Evolutionary conservation across 2,113 vertebrate species (phyloP), one percentile per base, ranked within the genome.

Genomic region (Hyperopisus bebe): DNA sequence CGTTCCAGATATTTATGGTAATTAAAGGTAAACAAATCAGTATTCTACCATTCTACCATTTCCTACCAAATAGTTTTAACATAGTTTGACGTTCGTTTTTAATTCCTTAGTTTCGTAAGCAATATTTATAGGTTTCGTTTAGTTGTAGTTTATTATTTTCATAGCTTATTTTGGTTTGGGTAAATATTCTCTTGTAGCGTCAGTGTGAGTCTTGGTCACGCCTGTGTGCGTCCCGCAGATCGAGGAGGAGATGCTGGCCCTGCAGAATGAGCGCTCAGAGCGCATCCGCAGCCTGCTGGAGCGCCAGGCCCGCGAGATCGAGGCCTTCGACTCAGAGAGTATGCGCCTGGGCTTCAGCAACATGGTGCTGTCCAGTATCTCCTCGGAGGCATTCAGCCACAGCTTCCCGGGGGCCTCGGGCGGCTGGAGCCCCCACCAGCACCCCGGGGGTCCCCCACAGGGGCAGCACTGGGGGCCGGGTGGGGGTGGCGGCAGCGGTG

Each of bases 341-440:
- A 98, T 99, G 98, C 97, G 98, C 90, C 96, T 99, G 93, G 98
- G 98, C 92, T 99, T 99, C 95, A 99, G 98, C 97, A 99, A 99
- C 92, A 99, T 99, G 98, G 97, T 98, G 94, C 97, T 99, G 93
- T 97, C 98, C 92, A 98, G 98, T 95, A 95, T 99, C 94, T 98
- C 98, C 93, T 97, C 98, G 85, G 98, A 99, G 93, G 97, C 96
- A 90, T 97, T 98, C 94, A 98, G 97, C 96, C 96, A 99, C 93
- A 99, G 98, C 95, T 99, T 98, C 93, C 98, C 98, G 0, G 98
- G 98, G 92, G 97, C 98, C 93, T 90, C 95, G 4, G 97, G 96
- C 92, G 95, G 95, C 94, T 99, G 97, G 97, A 96, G 97, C 94
- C 94, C 95, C 24, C 94, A 94, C 13, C 94, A 93, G 77, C 97